phyloP scores from a whole-genome alignment of 2,113 vertebrate species.

The Neolamprologus sp. region DNA sequence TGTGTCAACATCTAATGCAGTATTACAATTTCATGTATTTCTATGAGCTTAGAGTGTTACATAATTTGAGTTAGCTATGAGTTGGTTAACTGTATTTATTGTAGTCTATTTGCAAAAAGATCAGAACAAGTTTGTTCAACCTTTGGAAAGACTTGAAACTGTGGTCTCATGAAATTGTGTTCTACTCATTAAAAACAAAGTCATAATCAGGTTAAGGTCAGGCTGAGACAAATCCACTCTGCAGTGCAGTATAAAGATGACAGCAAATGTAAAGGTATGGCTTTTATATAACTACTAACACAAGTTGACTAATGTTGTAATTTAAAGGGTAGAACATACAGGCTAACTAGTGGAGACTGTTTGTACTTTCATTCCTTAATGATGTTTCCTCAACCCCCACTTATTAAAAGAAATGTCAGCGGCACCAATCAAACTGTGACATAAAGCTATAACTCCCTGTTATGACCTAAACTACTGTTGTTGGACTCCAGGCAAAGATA shows the following conservation, averaged over 20 bases:
- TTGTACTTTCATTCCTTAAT: slow-evolving; percentile 14
- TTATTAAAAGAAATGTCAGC: slow-evolving; percentile 28
- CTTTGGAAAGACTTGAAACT: neutral
- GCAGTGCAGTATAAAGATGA: neutral
- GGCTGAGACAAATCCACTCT: neutral
- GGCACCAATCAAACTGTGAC: slow-evolving; percentile 1
- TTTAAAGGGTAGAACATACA: neutral
- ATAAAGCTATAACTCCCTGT: neutral
- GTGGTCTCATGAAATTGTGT: neutral
- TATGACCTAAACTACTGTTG: neutral
- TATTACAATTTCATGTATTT: neutral
- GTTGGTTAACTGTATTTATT: fast-evolving
- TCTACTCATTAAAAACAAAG: neutral
- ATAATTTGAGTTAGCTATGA: neutral
- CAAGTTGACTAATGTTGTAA: neutral
- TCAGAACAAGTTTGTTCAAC: neutral
- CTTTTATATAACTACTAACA: neutral
- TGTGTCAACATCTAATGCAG: neutral
- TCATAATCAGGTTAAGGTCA: neutral
- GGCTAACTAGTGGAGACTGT: neutral
- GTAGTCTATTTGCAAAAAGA: neutral
- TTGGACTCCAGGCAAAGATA: neutral
- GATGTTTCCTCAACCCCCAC: neutral
- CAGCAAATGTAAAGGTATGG: neutral
- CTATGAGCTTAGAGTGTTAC: neutral